These are phyloP conservation scores for Acropternis orthonyx DNA, from an alignment of 2,797 vertebrate genomes.

Conservation along the genomic window DNA sequence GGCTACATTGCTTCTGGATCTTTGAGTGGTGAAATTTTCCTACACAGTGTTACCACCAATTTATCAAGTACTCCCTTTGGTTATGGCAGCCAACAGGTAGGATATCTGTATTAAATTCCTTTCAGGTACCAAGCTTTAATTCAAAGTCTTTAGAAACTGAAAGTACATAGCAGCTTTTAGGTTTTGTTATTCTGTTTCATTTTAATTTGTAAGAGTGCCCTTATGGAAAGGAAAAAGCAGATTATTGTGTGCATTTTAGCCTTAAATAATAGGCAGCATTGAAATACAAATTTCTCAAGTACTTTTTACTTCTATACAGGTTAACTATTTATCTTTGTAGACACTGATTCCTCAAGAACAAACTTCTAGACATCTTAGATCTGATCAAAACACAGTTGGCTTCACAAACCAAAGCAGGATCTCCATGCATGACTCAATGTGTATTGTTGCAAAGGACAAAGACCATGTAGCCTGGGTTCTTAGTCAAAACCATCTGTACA, in stretches of 20 bases:
- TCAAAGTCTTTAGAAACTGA: neutral
- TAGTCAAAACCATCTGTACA: neutral
- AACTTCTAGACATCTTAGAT: neutral
- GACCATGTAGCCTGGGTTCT: neutral
- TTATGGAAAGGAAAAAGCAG: neutral
- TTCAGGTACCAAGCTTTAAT: neutral
- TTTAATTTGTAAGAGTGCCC: neutral
- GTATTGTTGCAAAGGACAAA: neutral
- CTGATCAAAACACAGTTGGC: neutral
- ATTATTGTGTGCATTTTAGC: neutral
- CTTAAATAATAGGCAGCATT: neutral
- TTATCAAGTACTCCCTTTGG: slow-evolving; percentile 91
- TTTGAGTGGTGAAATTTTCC: slow-evolving; percentile 91
- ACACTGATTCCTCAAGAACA: neutral
- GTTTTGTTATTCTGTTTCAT: neutral
- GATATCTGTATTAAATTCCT: neutral
- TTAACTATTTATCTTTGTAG: neutral
- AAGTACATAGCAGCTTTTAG: neutral
- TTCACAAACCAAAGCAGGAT: neutral
- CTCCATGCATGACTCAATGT: rapidly evolving
- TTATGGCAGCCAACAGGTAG: slow-evolving; percentile 87
- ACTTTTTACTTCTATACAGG: neutral
- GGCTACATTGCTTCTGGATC: slow-evolving; percentile 91
- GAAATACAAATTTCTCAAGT: neutral
- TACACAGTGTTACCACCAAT: slow-evolving; percentile 94